Evolutionary conservation across 1,140 invertebrate species (phyloP).

Genomic region (Pinna nobilis): DNA sequence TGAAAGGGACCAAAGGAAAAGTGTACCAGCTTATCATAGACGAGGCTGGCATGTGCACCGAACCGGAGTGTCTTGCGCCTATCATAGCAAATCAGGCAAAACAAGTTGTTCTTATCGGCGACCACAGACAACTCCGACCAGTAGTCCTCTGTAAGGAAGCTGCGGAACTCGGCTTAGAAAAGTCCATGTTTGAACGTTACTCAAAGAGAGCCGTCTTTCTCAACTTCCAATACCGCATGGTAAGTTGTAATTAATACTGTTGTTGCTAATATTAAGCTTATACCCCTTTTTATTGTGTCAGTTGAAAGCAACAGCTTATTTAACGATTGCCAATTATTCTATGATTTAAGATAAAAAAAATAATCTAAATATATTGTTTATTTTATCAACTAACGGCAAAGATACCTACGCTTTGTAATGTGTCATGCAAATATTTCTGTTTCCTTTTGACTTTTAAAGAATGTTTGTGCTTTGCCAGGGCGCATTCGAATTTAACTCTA

Average conservation of each 20-base stretch:
- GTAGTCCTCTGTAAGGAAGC: slow-evolving; percentile 55
- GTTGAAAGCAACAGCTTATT: no score
- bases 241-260: slow-evolving; percentile 28
- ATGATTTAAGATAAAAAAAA: no score
- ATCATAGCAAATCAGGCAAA: slow-evolving; percentile 46
- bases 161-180: slow-evolving; percentile 55
- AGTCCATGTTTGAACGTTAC: slow-evolving; percentile 64
- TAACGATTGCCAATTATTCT: no score
- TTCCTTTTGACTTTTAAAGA: no score
- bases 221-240: slow-evolving; percentile 65
- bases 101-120: slow-evolving; percentile 68
- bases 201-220: slow-evolving; percentile 47
- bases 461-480: no score
- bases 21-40: slow-evolving; percentile 58
- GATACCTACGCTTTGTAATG: no score
- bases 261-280: no score
- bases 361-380: no score
- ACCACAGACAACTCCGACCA: slow-evolving; percentile 66
- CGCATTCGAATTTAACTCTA: no score
- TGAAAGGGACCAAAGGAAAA: slow-evolving; percentile 13
- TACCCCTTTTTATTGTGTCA: no score
- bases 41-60: slow-evolving; percentile 65
- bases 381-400: no score
- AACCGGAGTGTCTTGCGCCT: slow-evolving; percentile 63
- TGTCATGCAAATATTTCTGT: no score